Evolutionary conservation across 2,113 vertebrate species (phyloP).

Genomic region (Ptilorrhoa leucosticta): DNA sequence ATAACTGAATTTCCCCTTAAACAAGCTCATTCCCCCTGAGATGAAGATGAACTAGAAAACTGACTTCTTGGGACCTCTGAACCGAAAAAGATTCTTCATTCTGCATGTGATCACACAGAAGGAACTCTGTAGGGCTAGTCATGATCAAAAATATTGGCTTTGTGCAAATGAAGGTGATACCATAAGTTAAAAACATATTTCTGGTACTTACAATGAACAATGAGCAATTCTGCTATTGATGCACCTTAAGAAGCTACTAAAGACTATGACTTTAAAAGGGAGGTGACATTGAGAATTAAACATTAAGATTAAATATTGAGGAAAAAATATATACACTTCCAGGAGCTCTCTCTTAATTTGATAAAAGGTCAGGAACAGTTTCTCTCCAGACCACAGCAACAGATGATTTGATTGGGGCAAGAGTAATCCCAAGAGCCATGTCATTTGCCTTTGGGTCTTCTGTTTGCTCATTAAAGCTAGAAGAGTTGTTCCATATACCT

Average conservation of each 20-base stretch:
- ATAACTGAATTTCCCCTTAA: not conserved
- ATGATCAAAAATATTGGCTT: not conserved
- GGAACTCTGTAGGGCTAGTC: not conserved
- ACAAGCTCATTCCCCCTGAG: not conserved
- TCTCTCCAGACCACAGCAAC: not conserved
- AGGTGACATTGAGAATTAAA: too few relatives aligned
- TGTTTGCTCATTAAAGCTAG: not conserved
- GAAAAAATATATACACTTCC: not conserved
- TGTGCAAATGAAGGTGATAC: not conserved
- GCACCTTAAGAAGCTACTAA: not conserved
- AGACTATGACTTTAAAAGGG: not conserved
- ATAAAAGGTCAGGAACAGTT: not conserved
- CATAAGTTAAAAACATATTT: conserved; percentile 3
- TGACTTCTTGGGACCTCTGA: not conserved
- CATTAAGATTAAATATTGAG: not conserved
- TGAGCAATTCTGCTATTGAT: not conserved
- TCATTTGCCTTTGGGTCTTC: not conserved
- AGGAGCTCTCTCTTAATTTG: not conserved
- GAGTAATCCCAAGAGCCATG: not conserved
- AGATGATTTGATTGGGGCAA: not conserved
- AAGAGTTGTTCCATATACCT: not conserved
- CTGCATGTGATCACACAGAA: not conserved
- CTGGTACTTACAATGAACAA: conserved; percentile 50
- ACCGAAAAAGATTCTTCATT: not conserved
- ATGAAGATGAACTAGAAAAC: not conserved